Conservation (phyloP, 2,113 vertebrate species). For the Sphyrna mokarran region DNA sequence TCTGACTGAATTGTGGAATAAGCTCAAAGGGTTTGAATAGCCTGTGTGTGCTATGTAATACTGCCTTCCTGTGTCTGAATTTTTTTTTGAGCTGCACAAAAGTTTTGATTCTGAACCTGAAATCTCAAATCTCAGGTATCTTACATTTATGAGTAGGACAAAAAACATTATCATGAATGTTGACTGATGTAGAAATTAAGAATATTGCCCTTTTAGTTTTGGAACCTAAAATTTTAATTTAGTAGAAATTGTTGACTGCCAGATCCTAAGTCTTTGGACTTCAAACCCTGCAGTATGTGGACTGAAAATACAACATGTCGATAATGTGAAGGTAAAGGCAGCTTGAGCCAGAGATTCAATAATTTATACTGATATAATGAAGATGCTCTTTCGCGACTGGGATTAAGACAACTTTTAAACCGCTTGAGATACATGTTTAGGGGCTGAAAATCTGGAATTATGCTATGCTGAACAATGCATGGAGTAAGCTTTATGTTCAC, state of each 20-base stretch:
- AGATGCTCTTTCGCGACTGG: not conserved
- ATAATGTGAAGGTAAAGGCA: not conserved
- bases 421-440: not conserved
- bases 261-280: not conserved
- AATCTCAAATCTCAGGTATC: not conserved
- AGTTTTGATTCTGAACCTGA: not conserved
- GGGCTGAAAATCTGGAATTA: not conserved
- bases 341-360: not conserved
- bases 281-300: not conserved
- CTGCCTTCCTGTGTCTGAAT: not conserved
- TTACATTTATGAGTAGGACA: not conserved
- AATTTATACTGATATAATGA: not conserved
- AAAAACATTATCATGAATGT: not conserved
- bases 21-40: not conserved
- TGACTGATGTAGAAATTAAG: not conserved
- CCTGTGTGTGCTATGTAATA: not conserved
- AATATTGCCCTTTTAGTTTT: not conserved
- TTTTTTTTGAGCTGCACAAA: not conserved
- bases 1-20: not conserved
- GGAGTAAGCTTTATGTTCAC: not conserved
- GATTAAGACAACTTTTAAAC: not conserved
- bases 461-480: not conserved
- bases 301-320: not conserved
- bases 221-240: not conserved
- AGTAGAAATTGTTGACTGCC: not conserved